Percentiles rank a stretch among this genome's conserved stretches.
phyloP scores from a whole-genome alignment of 2,797 vertebrate genomes.

The Rhincodon typus region DNA sequence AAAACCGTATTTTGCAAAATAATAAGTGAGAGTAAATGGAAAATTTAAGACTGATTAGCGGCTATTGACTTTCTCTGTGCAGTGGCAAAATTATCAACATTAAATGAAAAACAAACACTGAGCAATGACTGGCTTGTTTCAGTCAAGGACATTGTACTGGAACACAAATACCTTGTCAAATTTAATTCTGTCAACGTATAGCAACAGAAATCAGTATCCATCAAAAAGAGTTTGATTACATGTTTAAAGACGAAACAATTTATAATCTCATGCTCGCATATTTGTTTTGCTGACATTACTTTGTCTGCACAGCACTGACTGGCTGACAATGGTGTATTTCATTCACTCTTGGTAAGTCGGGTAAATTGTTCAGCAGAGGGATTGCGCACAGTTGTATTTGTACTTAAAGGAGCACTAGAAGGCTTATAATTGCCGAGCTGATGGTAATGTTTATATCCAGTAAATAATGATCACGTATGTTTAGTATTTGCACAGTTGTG shows the following conservation, averaged over 20 bases:
- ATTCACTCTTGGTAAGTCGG: background rate
- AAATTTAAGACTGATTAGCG: background rate
- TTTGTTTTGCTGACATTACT: background rate
- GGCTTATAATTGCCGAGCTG: conserved; percentile 44
- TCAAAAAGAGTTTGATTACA: background rate
- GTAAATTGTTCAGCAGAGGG: background rate
- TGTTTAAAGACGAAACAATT: background rate
- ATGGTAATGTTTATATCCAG: conserved; percentile 42
- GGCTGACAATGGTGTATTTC: background rate
- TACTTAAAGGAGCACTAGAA: background rate
- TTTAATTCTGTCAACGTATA: background rate
- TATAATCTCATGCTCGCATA: background rate
- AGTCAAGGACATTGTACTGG: background rate
- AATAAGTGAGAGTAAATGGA: background rate
- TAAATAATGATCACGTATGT: conserved; percentile 53
- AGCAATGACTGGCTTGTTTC: background rate
- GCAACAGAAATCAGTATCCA: no score
- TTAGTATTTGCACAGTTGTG: conserved; percentile 46
- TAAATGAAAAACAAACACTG: background rate
- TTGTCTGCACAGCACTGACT: background rate
- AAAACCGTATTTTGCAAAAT: background rate
- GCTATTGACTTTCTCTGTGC: no score
- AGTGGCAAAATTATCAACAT: background rate
- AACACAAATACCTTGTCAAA: background rate
- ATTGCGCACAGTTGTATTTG: background rate